Conservation (phyloP, 2,888 invertebrate species). For the Macaria liturata region DNA sequence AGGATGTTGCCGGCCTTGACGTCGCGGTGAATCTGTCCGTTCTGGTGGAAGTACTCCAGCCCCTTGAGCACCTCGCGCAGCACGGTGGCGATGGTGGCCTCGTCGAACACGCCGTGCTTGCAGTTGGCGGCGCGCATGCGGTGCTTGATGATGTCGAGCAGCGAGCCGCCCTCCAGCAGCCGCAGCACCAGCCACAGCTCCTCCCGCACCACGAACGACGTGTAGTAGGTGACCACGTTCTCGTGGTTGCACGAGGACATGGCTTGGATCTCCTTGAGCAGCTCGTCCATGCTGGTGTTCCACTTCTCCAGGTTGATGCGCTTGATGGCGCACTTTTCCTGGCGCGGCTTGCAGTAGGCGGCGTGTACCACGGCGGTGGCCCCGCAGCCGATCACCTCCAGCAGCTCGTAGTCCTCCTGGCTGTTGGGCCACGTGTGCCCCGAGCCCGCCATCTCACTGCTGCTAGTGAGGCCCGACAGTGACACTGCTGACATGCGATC, state of each 20-base stretch:
- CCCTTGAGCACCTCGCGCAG: constrained; percentile 98
- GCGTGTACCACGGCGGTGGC: constrained; percentile 99
- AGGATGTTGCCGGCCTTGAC: constrained; percentile 88
- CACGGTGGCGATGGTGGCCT: constrained; percentile 98
- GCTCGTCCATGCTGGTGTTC: constrained; percentile 99
- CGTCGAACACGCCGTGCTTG: constrained; percentile 98
- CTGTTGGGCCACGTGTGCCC: constrained; percentile 92
- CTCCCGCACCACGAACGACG: constrained; percentile 98
- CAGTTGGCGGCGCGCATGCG: constrained; percentile 96
- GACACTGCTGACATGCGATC: background rate
- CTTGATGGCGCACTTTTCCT: constrained; percentile 99
- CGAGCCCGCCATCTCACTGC: constrained; percentile 57
- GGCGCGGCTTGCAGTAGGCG: constrained; percentile 95
- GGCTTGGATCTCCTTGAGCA: constrained; percentile 96
- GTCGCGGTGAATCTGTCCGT: constrained; percentile 97
- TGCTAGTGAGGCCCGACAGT: constrained; percentile 38
- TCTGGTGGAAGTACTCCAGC: constrained; percentile 98
- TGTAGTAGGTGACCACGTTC: constrained; percentile 99
- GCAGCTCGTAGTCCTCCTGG: constrained; percentile 96
- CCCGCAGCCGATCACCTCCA: constrained; percentile 97
- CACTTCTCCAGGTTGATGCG: constrained; percentile 99
- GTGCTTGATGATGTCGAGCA: constrained; percentile 96
- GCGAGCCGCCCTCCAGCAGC: constrained; percentile 96
- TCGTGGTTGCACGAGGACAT: constrained; percentile 99
- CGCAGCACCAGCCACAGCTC: constrained; percentile 99